Percentiles rank a stretch among this genome's conserved stretches.
phyloP scores from a whole-genome alignment of 1,140 invertebrate genomes.

The Listronotus oregonensis region DNA sequence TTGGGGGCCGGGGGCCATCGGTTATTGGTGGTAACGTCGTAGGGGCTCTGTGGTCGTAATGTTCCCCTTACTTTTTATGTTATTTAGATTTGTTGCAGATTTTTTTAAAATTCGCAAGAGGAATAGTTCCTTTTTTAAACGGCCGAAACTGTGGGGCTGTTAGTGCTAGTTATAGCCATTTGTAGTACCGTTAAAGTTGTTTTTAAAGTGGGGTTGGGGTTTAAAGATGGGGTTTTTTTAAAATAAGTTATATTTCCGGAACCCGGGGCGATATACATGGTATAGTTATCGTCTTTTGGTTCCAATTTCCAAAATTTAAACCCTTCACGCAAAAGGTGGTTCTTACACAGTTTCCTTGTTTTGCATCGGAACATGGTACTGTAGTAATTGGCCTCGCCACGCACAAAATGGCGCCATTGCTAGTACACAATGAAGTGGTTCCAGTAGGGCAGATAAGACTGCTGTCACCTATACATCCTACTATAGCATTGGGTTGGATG shows the following conservation, averaged over 20 bases:
- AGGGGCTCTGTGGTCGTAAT: no score
- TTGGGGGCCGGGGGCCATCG: conserved; percentile 12
- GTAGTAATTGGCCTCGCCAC: conserved; percentile 41
- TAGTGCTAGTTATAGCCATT: background rate
- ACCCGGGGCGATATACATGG: conserved; percentile 43
- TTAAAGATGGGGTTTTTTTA: conserved; percentile 39
- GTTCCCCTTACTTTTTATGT: no score
- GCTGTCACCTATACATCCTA: conserved; percentile 40
- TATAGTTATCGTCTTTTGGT: conserved; percentile 34
- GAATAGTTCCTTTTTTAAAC: conserved; percentile 7
- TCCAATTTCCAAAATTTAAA: conserved; percentile 22
- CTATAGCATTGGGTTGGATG: conserved; percentile 38
- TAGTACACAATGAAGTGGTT: conserved; percentile 43
- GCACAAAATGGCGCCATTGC: conserved; percentile 45
- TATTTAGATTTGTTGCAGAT: no score
- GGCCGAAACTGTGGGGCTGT: background rate
- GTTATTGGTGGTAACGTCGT: conserved; percentile 3
- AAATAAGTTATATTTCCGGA: conserved; percentile 40
- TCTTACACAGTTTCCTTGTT: conserved; percentile 38
- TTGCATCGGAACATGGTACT: conserved; percentile 37
- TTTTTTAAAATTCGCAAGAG: background rate
- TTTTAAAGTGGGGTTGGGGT: conserved; percentile 30
- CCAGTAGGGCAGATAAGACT: conserved; percentile 41
- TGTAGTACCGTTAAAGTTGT: conserved; percentile 16
- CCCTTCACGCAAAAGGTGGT: conserved; percentile 40